These are phyloP conservation scores for Bombylius discolor DNA, from an alignment of 2,888 invertebrate species.

Conservation along the genomic window DNA sequence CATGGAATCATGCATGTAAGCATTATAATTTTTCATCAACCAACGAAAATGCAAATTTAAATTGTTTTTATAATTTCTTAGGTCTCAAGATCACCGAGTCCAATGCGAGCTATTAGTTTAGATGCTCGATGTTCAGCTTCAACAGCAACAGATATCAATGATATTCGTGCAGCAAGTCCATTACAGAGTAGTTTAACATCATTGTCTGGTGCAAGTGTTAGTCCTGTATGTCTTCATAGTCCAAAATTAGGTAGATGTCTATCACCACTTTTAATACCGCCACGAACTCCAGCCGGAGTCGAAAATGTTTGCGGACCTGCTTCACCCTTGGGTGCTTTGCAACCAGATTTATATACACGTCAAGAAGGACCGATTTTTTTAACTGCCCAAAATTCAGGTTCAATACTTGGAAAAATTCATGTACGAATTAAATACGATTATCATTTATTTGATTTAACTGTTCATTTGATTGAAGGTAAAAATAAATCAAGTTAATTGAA, in stretches of 20 bases:
- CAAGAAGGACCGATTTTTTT: slow-evolving; percentile 66
- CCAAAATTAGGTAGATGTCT: slow-evolving; percentile 46
- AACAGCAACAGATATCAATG: slow-evolving; percentile 35
- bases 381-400: slow-evolving; percentile 47
- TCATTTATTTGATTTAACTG: slow-evolving; percentile 75
- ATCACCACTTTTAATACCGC: slow-evolving; percentile 65
- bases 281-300: slow-evolving; percentile 41
- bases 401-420: slow-evolving; percentile 68
- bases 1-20: slow-evolving; percentile 18
- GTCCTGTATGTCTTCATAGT: slow-evolving; percentile 24
- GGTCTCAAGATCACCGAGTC: slow-evolving; percentile 46
- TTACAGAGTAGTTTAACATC: slow-evolving; percentile 62
- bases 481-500: slow-evolving; percentile 5
- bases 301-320: slow-evolving; percentile 35
- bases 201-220: slow-evolving; percentile 33
- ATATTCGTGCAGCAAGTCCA: slow-evolving; percentile 46
- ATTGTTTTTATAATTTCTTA: background rate
- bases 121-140: slow-evolving; percentile 56
- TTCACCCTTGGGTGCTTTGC: slow-evolving; percentile 64
- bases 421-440: slow-evolving; percentile 79
- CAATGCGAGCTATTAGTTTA: slow-evolving; percentile 62
- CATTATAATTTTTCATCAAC: background rate
- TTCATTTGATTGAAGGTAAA: slow-evolving; percentile 81
- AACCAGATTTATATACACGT: slow-evolving; percentile 75
- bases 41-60: background rate